Percentiles rank a stretch among this genome's conserved stretches.
These are phyloP conservation scores for Agonopterix alstromeriana DNA, from an alignment of 2,888 invertebrate species.

Conservation along the genomic window DNA sequence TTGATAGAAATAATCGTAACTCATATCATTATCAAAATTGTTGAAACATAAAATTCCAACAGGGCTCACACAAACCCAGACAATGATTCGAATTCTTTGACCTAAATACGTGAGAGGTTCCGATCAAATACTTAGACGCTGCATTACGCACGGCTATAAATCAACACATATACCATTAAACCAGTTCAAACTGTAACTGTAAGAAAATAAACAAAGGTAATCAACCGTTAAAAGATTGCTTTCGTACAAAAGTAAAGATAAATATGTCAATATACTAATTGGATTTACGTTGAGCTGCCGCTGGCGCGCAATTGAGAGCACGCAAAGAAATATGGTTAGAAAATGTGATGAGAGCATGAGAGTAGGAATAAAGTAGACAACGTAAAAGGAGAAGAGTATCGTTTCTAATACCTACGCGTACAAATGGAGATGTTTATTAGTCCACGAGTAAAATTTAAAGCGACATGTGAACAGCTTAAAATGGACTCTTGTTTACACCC, in stretches of 20 bases:
- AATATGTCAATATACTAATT: conserved; percentile 20
- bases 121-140: background rate
- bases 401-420: conserved; percentile 2
- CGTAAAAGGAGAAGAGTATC: conserved; percentile 5
- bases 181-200: conserved; percentile 12
- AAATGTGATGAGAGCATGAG: conserved; percentile 3
- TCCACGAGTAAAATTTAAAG: conserved; percentile 13
- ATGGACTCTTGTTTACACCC: too few relatives aligned
- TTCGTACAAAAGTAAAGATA: conserved; percentile 13
- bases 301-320: conserved; percentile 2
- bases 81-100: too few relatives aligned
- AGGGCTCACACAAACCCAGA: too few relatives aligned
- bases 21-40: too few relatives aligned
- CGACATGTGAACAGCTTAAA: background rate
- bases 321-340: conserved; percentile 1
- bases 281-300: conserved; percentile 13
- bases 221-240: conserved; percentile 12
- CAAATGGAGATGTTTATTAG: background rate
- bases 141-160: conserved; percentile 5
- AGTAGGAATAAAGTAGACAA: conserved; percentile 3
- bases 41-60: too few relatives aligned
- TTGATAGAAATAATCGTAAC: too few relatives aligned
- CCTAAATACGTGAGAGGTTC: too few relatives aligned
- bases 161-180: conserved; percentile 13
- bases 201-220: conserved; percentile 15